phyloP scores from a whole-genome alignment of 2,888 invertebrate species.

The Gandaritis pyraliata region DNA sequence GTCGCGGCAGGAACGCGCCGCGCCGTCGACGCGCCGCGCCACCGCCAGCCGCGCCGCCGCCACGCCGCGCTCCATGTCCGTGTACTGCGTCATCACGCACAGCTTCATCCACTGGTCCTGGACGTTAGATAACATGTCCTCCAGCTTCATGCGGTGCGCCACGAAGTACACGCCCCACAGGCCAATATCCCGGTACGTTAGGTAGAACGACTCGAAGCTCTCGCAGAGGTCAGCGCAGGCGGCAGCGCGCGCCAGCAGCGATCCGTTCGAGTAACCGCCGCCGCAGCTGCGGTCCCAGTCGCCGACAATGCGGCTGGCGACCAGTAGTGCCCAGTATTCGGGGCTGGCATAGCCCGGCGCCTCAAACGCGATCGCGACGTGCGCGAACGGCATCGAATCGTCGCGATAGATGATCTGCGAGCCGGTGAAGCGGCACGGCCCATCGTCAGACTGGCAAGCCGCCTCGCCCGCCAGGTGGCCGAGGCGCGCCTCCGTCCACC shows the following conservation, averaged over 20 bases:
- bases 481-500: constrained; percentile 79
- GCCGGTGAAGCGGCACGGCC: constrained; percentile 53
- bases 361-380: constrained; percentile 75
- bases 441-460: constrained; percentile 40
- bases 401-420: constrained; percentile 56
- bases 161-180: constrained; percentile 80
- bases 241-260: constrained; percentile 57
- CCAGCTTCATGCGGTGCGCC: constrained; percentile 54
- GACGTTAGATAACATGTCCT: constrained; percentile 63
- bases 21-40: constrained; percentile 53
- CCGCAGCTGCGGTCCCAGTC: constrained; percentile 68
- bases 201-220: constrained; percentile 72
- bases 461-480: constrained; percentile 69
- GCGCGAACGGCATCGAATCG: constrained; percentile 71
- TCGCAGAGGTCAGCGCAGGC: constrained; percentile 43
- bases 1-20: constrained; percentile 60
- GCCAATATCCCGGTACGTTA: constrained; percentile 69
- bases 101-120: constrained; percentile 72
- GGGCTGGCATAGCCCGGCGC: constrained; percentile 64
- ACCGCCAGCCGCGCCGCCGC: constrained; percentile 60
- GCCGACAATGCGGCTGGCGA: constrained; percentile 68
- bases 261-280: constrained; percentile 55
- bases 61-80: constrained; percentile 61
- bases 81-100: constrained; percentile 52
- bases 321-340: constrained; percentile 61